Conservation (phyloP, 2,113 vertebrate species). For the Columba janthina region DNA sequence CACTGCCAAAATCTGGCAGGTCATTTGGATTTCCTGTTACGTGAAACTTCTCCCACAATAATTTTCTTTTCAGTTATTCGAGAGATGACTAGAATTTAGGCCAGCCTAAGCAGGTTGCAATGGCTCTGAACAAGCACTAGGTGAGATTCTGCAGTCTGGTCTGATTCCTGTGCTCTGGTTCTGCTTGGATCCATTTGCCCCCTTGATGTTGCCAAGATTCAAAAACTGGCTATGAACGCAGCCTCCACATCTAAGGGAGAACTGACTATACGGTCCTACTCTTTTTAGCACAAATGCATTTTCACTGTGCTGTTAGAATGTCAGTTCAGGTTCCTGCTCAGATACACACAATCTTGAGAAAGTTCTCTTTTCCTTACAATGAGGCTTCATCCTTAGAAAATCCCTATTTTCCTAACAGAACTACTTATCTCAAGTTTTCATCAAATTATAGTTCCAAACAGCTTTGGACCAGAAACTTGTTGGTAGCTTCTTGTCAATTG, state of each 20-base stretch:
- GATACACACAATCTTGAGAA: not conserved
- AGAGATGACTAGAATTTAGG: not conserved
- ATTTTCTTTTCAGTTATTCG: not conserved
- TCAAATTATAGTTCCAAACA: not conserved
- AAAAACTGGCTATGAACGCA: not conserved
- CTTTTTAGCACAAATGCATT: not conserved
- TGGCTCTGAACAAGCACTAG: not conserved
- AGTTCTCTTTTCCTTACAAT: not conserved
- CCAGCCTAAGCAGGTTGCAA: not conserved
- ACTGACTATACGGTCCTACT: fast-evolving
- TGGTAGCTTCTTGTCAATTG: not conserved
- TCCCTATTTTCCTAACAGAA: not conserved
- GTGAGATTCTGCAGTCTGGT: not conserved
- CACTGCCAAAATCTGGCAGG: not conserved
- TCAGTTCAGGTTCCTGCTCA: not conserved
- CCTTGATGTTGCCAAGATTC: not conserved
- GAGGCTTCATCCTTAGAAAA: not conserved
- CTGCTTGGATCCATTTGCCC: not conserved
- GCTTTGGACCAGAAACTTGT: not conserved
- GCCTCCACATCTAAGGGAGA: not conserved
- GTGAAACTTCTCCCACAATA: not conserved
- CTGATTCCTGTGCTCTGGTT: not conserved
- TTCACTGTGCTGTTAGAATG: not conserved
- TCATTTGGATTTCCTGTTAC: not conserved
- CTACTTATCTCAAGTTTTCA: not conserved